phyloP scores from a whole-genome alignment of 2,113 vertebrate genomes.

The Ranitomeya imitator region DNA sequence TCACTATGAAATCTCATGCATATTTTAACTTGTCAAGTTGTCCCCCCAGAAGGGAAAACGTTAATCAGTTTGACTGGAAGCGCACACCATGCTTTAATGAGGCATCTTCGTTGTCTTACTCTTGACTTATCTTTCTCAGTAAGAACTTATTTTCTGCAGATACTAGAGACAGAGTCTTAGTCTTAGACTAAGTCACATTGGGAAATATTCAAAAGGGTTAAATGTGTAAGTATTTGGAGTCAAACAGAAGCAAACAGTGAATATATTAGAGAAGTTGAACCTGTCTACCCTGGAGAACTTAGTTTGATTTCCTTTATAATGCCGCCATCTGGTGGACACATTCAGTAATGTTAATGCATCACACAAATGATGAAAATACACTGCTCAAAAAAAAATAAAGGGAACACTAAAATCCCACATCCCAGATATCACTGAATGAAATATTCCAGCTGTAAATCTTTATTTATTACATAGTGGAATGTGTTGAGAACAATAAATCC shows the following conservation, averaged over 20 bases:
- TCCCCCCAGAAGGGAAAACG: slow-evolving; percentile 27
- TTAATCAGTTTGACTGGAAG: slow-evolving; percentile 43
- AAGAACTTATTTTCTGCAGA: slow-evolving; percentile 13
- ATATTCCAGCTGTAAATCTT: no score
- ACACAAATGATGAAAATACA: not conserved
- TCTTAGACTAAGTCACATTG: slow-evolving; percentile 24
- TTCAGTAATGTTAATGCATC: not conserved
- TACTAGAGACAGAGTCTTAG: not conserved
- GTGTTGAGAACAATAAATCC: no score
- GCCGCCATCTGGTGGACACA: slow-evolving; percentile 27
- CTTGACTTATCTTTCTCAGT: slow-evolving; percentile 24
- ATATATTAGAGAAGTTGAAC: slow-evolving; percentile 16
- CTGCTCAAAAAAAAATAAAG: no score
- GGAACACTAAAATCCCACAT: no score
- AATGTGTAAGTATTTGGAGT: slow-evolving; percentile 31
- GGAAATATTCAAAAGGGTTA: slow-evolving; percentile 27
- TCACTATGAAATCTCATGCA: slow-evolving; percentile 32
- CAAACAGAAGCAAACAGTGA: slow-evolving; percentile 30
- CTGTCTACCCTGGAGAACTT: not conserved
- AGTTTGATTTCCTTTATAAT: slow-evolving; percentile 33
- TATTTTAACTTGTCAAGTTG: slow-evolving; percentile 49
- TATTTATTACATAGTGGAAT: no score
- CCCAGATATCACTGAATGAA: no score
- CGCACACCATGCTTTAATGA: slow-evolving; percentile 37
- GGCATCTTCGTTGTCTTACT: slow-evolving; percentile 30